phyloP scores from a whole-genome alignment of 2,113 vertebrate genomes.

The Astatotilapia flaviijosephi region DNA sequence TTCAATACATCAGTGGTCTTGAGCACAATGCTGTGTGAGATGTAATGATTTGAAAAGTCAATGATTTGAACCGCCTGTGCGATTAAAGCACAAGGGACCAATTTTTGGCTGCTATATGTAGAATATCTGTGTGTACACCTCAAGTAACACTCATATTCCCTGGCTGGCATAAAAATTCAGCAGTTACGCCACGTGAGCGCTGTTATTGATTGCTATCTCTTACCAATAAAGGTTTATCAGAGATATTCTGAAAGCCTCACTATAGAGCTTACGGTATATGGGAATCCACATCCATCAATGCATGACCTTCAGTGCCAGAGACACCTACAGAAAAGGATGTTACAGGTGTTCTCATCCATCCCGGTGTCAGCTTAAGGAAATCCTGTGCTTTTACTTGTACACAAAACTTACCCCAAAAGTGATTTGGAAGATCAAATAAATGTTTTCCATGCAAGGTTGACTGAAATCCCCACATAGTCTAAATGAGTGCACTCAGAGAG shows the following conservation, averaged over 20 bases:
- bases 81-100: conserved; percentile 66
- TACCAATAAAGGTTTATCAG: conserved; percentile 22
- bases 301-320: conserved; percentile 51
- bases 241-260: conserved; percentile 16
- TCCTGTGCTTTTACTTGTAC: not conserved
- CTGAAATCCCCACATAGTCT: not conserved
- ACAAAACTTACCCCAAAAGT: not conserved
- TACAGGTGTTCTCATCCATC: conserved; percentile 1
- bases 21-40: conserved; percentile 48
- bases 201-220: conserved; percentile 54
- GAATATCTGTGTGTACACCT: conserved; percentile 47
- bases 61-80: conserved; percentile 60
- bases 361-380: not conserved
- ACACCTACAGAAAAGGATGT: conserved; percentile 14
- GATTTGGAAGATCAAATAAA: not conserved
- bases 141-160: conserved; percentile 46
- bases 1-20: conserved; percentile 45
- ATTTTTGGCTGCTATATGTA: conserved; percentile 59
- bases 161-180: conserved; percentile 54
- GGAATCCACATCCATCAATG: conserved; percentile 45
- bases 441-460: conserved; percentile 7
- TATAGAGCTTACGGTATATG: conserved; percentile 8
- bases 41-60: conserved; percentile 69
- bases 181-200: conserved; percentile 57
- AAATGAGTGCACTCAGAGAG: conserved; percentile 21